These are phyloP conservation scores for Nixonia krombeini DNA, from an alignment of 1,140 invertebrate genomes.

Conservation along the genomic window DNA sequence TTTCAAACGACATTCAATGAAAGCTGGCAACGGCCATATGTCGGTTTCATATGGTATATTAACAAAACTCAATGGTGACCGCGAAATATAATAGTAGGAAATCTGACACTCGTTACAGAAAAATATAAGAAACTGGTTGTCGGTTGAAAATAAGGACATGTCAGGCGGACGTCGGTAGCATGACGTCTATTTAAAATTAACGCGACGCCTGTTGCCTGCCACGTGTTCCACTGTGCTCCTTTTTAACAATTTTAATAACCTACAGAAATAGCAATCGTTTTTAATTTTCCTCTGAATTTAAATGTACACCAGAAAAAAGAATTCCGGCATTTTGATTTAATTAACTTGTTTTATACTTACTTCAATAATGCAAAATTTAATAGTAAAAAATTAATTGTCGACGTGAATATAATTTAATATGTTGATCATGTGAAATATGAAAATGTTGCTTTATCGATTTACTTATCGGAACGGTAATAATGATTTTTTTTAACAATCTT, in stretches of 20 bases:
- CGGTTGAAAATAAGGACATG: constrained; percentile 1
- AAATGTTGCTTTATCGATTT: too few species aligned
- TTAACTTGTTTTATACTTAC: neutral
- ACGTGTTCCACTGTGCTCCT: neutral
- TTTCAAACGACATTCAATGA: too few species aligned
- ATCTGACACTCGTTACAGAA: neutral
- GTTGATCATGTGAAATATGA: too few species aligned
- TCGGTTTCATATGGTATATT: too few species aligned
- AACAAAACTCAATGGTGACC: too few species aligned
- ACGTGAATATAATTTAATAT: too few species aligned
- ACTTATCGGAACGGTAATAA: too few species aligned
- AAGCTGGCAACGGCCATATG: too few species aligned
- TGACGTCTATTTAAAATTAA: neutral
- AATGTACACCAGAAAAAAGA: neutral
- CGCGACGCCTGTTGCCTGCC: neutral
- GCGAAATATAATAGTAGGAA: neutral
- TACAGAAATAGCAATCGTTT: too few species aligned
- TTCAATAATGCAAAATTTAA: neutral
- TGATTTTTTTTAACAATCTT: too few species aligned
- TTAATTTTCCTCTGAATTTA: too few species aligned
- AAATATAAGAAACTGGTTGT: neutral
- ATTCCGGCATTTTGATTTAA: neutral
- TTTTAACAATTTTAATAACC: neutral
- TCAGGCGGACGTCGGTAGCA: neutral
- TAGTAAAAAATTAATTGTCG: neutral